Conservation (phyloP, 37 sponge, comb jelly and placozoan species). For the Hexactinellida sp. region DNA sequence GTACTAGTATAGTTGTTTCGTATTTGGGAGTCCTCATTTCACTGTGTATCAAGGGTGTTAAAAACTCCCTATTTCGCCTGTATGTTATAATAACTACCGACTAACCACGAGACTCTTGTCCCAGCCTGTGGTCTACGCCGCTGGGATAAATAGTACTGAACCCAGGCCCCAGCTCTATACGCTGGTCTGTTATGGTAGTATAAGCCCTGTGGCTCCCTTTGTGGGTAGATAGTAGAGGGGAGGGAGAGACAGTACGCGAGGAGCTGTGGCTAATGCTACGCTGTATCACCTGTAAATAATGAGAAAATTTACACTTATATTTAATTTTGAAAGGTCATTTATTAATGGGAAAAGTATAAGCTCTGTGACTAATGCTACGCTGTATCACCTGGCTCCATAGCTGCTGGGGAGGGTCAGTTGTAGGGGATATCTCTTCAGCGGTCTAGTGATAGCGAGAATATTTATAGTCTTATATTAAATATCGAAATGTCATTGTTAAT, state of each 20-base stretch:
- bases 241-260: neutral
- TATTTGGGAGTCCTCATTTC: too few species aligned
- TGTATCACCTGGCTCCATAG: neutral
- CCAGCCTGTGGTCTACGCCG: neutral
- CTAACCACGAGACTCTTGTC: neutral
- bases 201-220: neutral
- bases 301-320: too few species aligned
- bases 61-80: too few species aligned
- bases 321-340: too few species aligned
- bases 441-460: neutral
- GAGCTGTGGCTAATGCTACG: neutral
- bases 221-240: neutral
- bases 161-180: neutral
- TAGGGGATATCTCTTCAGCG: neutral
- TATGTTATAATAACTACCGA: too few species aligned
- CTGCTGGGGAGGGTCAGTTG: neutral
- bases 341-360: too few species aligned
- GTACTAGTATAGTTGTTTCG: too few species aligned
- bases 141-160: constrained; percentile 10
- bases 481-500: too few species aligned
- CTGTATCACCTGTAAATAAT: too few species aligned
- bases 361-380: too few species aligned
- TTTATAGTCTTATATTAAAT: too few species aligned
- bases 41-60: too few species aligned
- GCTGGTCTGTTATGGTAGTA: neutral